Conservation (phyloP, 2,888 invertebrate genomes). For the Saturnia pavonia region DNA sequence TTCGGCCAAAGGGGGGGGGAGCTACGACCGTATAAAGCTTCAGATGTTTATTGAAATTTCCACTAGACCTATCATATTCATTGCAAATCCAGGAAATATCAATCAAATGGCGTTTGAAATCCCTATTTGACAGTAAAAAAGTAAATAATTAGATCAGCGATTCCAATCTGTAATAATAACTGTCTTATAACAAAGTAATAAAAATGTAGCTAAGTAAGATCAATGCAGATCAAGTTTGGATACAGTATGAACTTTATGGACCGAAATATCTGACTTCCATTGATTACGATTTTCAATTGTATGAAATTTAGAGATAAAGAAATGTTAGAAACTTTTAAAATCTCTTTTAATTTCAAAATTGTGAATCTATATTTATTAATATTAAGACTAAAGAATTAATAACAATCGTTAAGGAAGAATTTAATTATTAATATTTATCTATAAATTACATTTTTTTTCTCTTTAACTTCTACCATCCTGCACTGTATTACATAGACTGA, state of each 20-base stretch:
- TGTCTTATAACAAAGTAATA: background rate
- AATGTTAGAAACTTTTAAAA: background rate
- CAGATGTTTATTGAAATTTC: too few relatives aligned
- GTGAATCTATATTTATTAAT: background rate
- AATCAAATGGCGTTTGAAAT: background rate
- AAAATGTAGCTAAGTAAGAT: background rate
- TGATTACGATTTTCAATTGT: background rate
- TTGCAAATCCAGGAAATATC: background rate
- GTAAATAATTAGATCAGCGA: background rate
- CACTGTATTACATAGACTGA: background rate
- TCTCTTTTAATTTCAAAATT: background rate
- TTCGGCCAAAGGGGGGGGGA: background rate
- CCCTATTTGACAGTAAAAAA: background rate
- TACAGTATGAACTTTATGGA: background rate
- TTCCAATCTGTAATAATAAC: background rate
- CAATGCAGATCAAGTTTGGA: background rate
- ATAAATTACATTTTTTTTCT: background rate
- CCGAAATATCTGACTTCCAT: background rate
- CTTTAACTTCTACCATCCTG: background rate
- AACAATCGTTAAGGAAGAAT: constrained; percentile 7
- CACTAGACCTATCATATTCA: background rate
- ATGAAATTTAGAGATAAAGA: background rate
- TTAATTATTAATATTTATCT: constrained; percentile 11
- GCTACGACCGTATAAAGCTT: background rate
- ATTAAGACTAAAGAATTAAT: constrained; percentile 13